These are phyloP conservation scores for Leptatherina wallacei DNA, from an alignment of 2,797 vertebrate genomes.

Conservation along the genomic window DNA sequence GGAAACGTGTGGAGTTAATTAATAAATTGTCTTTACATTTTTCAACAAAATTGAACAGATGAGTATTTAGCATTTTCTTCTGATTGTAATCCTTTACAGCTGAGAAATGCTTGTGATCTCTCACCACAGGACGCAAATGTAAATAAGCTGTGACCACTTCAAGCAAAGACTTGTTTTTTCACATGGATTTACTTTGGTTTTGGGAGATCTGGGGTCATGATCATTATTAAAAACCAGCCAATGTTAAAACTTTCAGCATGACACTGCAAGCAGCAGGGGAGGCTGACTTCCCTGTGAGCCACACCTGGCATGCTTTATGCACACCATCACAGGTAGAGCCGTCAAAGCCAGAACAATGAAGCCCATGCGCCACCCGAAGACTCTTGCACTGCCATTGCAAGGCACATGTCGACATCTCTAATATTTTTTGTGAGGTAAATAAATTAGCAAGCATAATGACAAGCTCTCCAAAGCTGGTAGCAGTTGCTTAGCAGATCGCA, in stretches of 20 bases:
- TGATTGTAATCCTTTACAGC: constrained; percentile 9
- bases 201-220: background rate
- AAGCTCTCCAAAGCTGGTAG: background rate
- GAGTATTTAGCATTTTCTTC: constrained; percentile 8
- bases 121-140: constrained; percentile 5
- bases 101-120: constrained; percentile 16
- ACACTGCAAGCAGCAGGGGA: too few relatives aligned
- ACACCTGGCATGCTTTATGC: background rate
- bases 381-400: background rate
- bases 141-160: constrained; percentile 6
- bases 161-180: background rate
- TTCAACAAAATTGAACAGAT: constrained; percentile 3
- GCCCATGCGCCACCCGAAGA: background rate
- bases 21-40: background rate
- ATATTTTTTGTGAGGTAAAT: background rate
- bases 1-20: background rate
- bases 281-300: background rate
- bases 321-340: background rate
- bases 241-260: background rate
- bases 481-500: background rate
- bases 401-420: background rate
- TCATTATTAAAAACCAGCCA: background rate
- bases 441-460: background rate
- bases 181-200: background rate
- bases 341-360: background rate